Conservation (phyloP, 2,797 vertebrate species). For the Cossypha polioptera region DNA sequence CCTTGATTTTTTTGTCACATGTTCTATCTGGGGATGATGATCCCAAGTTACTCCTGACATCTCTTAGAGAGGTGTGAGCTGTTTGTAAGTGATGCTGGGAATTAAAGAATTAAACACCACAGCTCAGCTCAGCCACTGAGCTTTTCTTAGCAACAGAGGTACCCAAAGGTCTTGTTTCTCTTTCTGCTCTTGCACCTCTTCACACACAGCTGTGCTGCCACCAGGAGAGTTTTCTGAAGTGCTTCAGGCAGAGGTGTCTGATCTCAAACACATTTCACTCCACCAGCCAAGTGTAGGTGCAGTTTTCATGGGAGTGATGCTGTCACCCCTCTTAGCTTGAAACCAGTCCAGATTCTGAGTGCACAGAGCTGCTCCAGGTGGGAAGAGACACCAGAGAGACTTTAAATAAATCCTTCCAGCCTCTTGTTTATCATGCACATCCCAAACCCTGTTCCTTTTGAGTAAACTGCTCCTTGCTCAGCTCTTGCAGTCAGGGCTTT, state of each 20-base stretch:
- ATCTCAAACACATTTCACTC: accelerated
- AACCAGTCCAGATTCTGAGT: neutral
- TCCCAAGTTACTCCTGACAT: neutral
- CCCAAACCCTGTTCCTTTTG: neutral
- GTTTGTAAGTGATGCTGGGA: neutral
- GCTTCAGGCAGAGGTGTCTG: neutral
- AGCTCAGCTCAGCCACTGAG: neutral
- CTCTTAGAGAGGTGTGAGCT: neutral
- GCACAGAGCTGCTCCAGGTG: neutral
- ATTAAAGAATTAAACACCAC: neutral
- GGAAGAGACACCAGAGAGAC: neutral
- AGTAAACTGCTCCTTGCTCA: neutral
- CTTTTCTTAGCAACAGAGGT: neutral
- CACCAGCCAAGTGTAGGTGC: accelerated
- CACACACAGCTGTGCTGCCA: neutral
- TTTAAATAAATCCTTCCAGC: neutral
- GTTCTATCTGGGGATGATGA: accelerated
- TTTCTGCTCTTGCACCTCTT: neutral
- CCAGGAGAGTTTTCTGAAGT: accelerated
- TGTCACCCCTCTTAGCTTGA: neutral
- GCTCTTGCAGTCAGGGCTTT: neutral
- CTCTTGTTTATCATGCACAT: neutral
- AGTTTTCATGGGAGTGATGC: neutral
- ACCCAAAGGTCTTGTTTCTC: neutral
- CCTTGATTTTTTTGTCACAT: neutral